phyloP scores from a whole-genome alignment of 2,888 invertebrate genomes.

The Candidula unifasciata region DNA sequence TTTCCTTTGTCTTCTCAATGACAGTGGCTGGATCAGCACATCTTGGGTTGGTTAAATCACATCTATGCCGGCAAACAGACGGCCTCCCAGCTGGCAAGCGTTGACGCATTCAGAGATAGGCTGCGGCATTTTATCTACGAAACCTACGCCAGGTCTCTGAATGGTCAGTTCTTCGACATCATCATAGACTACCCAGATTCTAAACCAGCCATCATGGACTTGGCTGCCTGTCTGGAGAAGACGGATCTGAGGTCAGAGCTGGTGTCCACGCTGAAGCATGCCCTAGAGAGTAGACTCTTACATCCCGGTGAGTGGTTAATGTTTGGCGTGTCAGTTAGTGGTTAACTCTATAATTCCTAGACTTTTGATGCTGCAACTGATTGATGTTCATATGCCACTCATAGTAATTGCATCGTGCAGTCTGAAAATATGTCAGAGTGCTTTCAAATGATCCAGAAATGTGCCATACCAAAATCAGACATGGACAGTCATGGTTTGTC shows the following conservation, averaged over 20 bases:
- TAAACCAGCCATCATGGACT: conserved; percentile 92
- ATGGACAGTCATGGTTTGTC: too few relatives aligned
- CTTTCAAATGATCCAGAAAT: too few relatives aligned
- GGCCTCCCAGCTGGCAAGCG: conserved; percentile 63
- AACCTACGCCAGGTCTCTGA: conserved; percentile 90
- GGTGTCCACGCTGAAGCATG: conserved; percentile 87
- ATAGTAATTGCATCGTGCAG: too few relatives aligned
- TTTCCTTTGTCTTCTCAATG: conserved; percentile 53
- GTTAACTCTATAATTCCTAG: too few relatives aligned
- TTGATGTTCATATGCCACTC: too few relatives aligned
- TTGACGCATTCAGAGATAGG: conserved; percentile 74
- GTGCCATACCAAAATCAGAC: too few relatives aligned
- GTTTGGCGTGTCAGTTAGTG: too few relatives aligned
- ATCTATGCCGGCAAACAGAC: conserved; percentile 82
- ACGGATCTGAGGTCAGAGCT: conserved; percentile 85
- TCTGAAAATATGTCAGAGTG: too few relatives aligned
- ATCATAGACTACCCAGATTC: conserved; percentile 98
- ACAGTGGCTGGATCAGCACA: conserved; percentile 90
- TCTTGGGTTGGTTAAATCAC: conserved; percentile 90
- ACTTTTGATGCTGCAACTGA: too few relatives aligned
- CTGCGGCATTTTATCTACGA: conserved; percentile 90
- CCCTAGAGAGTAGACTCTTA: conserved; percentile 89
- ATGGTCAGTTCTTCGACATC: conserved; percentile 95
- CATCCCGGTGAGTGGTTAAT: conserved; percentile 84
- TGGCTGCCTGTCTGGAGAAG: conserved; percentile 89